Conservation (phyloP, 30 jellyfish, hydroid and myxozoan genomes). For the Nemopilema nomurai region DNA sequence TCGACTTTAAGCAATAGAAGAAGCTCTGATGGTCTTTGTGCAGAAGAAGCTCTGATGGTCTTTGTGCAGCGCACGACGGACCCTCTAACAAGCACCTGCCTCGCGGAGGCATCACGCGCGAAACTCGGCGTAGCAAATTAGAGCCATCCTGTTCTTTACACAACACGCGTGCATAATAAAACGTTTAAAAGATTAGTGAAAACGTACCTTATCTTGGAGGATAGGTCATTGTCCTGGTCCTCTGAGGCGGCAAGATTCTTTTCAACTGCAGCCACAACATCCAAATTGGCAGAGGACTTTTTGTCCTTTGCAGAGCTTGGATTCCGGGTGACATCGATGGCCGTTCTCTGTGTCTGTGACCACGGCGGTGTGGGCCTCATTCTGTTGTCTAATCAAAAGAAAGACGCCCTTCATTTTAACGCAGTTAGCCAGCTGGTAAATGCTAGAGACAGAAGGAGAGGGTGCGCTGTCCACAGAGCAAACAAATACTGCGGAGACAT, state of each 20-base stretch:
- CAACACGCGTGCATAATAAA: neutral
- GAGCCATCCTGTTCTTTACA: neutral
- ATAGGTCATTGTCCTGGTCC: conserved; percentile 38
- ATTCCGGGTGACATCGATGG: conserved; percentile 77
- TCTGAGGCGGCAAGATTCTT: conserved; percentile 45
- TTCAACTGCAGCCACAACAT: conserved; percentile 32
- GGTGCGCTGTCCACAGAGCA: too few relatives aligned
- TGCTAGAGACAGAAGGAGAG: too few relatives aligned
- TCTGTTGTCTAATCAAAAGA: conserved; percentile 60
- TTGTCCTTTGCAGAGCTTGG: conserved; percentile 61
- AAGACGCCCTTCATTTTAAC: too few relatives aligned
- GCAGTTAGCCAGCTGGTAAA: too few relatives aligned
- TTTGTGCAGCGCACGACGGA: too few relatives aligned
- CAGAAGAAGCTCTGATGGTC: too few relatives aligned
- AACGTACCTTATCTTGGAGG: conserved; percentile 59
- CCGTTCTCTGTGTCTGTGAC: conserved; percentile 47
- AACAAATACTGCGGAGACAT: too few relatives aligned
- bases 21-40: too few relatives aligned
- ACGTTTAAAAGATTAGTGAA: neutral
- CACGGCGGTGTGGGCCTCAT: conserved; percentile 81
- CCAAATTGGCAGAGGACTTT: conserved; percentile 20
- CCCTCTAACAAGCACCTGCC: too few relatives aligned
- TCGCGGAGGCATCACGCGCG: neutral
- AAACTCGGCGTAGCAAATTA: neutral
- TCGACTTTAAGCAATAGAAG: too few relatives aligned